A percentile compares a stretch with the other conserved stretches of the same genome.
Conservation (phyloP, 2,888 invertebrate species). For the Tachystola acroxantha region DNA sequence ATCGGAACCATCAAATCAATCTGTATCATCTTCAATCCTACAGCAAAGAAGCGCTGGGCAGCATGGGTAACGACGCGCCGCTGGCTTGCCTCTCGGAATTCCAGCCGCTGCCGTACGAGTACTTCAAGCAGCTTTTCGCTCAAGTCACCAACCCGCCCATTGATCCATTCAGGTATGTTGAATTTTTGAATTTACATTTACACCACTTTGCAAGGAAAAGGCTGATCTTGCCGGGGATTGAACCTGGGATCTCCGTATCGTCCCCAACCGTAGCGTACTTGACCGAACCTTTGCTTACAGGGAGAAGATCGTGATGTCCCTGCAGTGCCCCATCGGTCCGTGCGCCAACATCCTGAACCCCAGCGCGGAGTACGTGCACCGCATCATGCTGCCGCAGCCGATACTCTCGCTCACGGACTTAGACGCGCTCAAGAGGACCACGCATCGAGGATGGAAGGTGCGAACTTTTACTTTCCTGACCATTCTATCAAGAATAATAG, state of each 20-base stretch:
- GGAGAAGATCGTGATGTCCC: constrained; percentile 99
- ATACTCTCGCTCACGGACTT: constrained; percentile 95
- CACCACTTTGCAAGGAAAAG: too few relatives aligned
- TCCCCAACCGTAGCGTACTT: too few relatives aligned
- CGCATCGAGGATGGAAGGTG: constrained; percentile 91
- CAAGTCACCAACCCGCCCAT: constrained; percentile 99
- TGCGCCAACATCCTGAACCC: constrained; percentile 96
- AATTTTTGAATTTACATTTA: too few relatives aligned
- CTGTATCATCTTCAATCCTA: too few relatives aligned
- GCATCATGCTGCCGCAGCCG: constrained; percentile 95
- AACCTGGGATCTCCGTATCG: too few relatives aligned
- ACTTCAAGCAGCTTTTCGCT: constrained; percentile 99
- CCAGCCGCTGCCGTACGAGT: constrained; percentile 96
- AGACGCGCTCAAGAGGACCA: constrained; percentile 90
- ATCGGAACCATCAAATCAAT: too few relatives aligned
- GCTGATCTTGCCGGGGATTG: too few relatives aligned
- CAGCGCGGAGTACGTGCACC: constrained; percentile 89
- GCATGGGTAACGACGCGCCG: constrained; percentile 99
- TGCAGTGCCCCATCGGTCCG: constrained; percentile 98
- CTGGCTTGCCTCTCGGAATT: constrained; percentile 97
- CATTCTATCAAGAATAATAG: too few relatives aligned
- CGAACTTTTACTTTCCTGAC: too few relatives aligned
- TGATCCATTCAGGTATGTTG: constrained; percentile 90
- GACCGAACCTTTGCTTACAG: too few relatives aligned
- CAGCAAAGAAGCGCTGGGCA: constrained; percentile 98